Base-by-base conservation (phyloP, 2,888 invertebrate genomes). In the Danaus chrysippus region DNA sequence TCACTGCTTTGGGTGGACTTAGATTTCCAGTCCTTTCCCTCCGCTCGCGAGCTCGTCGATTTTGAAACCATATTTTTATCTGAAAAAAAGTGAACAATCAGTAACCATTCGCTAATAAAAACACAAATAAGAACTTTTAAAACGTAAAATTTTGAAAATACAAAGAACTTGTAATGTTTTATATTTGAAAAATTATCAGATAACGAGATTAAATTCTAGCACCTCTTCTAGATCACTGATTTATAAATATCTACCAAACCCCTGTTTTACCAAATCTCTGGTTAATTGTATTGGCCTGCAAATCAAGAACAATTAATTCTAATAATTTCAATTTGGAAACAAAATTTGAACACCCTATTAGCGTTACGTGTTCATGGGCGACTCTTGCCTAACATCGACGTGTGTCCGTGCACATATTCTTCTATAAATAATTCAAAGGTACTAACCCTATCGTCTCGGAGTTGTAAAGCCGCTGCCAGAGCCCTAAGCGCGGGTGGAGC, bases 11-110 rank as follows among this genome's bases (percentile, higher is more conserved):
- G 1, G 90, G 90, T 0, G 87, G 87, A 0, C 76, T 69, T 1
- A 90, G 82, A 23, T 67, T 79, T 1, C 73, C 70, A 58, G 76
- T 80, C 73, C 92, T 93, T 81, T 96, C 95, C 70, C 95, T 91
- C 68, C 95, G 87, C 73, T 95, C 95, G 42, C 95, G 91, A 0
- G 96, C 96, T 56, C 96, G 91, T 54, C 96, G 92, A 80, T 96
- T 96, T 92, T 96, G 95, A 78, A 96, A 96, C 96, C 96, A 96
- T 71, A 96, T 96, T 88, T 95, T 91, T 59, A 90, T 91, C 91
- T 91, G 75, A 19, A 64, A 67, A 46, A 52, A 61, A 57, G 56
- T 15, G 59, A 34, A 41, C 13, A 34, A 34, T 34, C 6, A 1
- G 6, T 2, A 34, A 1, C 8, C 23, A 34, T 3, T 34, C 23